phyloP scores from a whole-genome alignment of 2,113 vertebrate species.

The Probosciger aterrimus region DNA sequence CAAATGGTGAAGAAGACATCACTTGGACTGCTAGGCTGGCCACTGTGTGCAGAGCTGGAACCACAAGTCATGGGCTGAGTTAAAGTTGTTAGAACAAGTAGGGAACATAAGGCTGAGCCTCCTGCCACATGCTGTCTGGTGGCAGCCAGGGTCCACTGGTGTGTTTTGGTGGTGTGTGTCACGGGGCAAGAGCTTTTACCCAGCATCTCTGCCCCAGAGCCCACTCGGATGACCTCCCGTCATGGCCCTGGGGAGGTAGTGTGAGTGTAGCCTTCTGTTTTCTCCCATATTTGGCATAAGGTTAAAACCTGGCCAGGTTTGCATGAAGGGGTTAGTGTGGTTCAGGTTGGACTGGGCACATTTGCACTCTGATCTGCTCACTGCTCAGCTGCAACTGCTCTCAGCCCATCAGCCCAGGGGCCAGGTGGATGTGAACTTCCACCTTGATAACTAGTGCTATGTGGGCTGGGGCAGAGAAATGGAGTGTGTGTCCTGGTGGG shows the following conservation, averaged over 20 bases:
- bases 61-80: background rate
- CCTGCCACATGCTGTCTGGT: background rate
- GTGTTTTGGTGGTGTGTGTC: background rate
- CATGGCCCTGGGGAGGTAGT: background rate
- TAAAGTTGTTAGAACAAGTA: background rate
- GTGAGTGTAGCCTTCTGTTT: background rate
- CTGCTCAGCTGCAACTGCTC: background rate
- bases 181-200: background rate
- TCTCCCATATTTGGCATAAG: background rate
- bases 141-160: background rate
- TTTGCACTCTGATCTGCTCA: background rate
- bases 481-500: background rate
- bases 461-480: background rate
- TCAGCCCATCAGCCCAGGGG: background rate
- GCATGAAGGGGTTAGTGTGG: background rate
- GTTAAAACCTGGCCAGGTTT: background rate
- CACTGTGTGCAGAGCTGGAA: background rate
- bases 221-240: background rate
- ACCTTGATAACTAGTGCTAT: background rate
- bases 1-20: background rate
- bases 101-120: background rate
- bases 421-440: background rate
- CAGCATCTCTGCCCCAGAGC: background rate
- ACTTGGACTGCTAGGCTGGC: background rate
- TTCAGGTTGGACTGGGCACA: background rate